Conservation (phyloP, 2,797 vertebrate species). For the Tapirus indicus region DNA sequence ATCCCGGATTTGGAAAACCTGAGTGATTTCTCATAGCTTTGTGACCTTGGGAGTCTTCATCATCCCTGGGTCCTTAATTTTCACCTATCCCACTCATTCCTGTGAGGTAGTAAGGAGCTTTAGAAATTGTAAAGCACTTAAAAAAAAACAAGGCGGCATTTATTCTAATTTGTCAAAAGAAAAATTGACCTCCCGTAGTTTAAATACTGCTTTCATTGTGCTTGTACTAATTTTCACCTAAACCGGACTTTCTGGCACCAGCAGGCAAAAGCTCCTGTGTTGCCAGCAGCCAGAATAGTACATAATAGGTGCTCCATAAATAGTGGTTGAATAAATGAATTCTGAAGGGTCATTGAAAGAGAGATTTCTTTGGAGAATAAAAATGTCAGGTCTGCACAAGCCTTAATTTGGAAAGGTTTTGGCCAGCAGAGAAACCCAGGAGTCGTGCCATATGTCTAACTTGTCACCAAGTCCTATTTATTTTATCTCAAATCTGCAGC, state of each 20-base stretch:
- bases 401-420: neutral
- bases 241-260: neutral
- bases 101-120: neutral
- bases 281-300: neutral
- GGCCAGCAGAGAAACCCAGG: neutral
- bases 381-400: neutral
- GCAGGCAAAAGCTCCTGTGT: neutral
- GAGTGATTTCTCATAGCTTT: neutral
- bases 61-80: neutral
- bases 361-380: conserved; percentile 13
- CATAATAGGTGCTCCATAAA: neutral
- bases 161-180: neutral
- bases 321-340: neutral
- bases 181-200: neutral
- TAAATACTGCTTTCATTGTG: neutral
- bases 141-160: neutral
- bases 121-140: neutral
- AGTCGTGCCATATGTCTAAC: neutral
- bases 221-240: neutral
- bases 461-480: neutral
- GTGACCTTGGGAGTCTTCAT: neutral
- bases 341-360: neutral
- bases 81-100: neutral
- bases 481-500: neutral
- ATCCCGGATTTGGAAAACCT: neutral